These are phyloP conservation scores for Ephydatia muelleri DNA, from an alignment of 37 sponge, comb jelly and placozoan species.

Conservation along the genomic window DNA sequence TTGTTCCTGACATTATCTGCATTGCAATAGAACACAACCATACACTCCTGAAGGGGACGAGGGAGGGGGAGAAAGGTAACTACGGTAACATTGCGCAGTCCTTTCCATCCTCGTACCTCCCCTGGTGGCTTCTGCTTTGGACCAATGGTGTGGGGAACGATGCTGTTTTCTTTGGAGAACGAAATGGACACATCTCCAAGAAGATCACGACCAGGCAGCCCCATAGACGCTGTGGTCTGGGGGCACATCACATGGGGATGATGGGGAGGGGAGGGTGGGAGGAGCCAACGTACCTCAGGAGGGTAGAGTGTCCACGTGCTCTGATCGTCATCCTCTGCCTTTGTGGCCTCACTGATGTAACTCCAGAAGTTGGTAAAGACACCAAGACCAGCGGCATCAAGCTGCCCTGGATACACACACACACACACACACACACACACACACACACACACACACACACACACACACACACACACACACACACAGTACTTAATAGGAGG, in stretches of 20 bases:
- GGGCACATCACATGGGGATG: background rate
- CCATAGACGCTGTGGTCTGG: background rate
- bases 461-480: too few species aligned
- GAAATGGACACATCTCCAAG: conserved; percentile 27
- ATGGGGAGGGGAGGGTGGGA: conserved; percentile 10
- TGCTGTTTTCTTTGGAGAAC: conserved; percentile 6
- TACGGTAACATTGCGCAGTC: background rate
- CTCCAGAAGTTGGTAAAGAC: conserved; percentile 74
- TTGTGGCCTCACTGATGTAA: conserved; percentile 65
- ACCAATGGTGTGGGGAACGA: conserved; percentile 56
- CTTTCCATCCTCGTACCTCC: background rate
- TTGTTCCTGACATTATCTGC: background rate
- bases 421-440: too few species aligned
- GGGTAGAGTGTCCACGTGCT: background rate
- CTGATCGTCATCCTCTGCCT: conserved; percentile 17
- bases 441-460: too few species aligned
- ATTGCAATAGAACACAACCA: background rate
- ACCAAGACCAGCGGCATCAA: conserved; percentile 48
- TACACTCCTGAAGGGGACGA: background rate
- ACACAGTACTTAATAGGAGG: too few species aligned
- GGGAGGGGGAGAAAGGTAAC: background rate
- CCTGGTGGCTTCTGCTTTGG: background rate
- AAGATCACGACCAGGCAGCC: background rate
- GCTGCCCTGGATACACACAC: conserved; percentile 56
- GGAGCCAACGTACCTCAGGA: conserved; percentile 14